Base-by-base conservation (phyloP, 2,113 vertebrate genomes). In the Platanista minor region DNA sequence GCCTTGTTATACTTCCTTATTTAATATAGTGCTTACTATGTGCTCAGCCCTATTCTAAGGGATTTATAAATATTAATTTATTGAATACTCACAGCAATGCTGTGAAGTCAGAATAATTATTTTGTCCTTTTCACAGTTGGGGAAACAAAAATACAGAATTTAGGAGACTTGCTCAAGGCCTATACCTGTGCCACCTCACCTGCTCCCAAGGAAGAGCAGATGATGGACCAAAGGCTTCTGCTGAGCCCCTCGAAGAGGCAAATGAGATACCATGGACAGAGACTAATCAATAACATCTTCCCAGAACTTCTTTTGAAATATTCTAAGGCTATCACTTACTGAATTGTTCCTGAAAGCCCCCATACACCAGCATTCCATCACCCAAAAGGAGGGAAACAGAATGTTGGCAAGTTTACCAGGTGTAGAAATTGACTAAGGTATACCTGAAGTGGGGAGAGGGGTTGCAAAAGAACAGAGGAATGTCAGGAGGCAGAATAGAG, bases 21-120 rank as follows among this genome's bases (percentile, higher is more conserved):
- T 71, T 71, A 84, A 92, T 62, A 85, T 13, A 36, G 49, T 67
- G 23, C 20, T 90, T 92, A 82, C 20, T 90, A 46, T n/a, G 39
- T 83, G 59, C 74, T 94, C 87, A 92, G 57, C 27, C 66, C 62
- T 52, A 23, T 69, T 92, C 15, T 59, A 80, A 87, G 29, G 62
- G 69, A 61, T 36, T 84, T 84, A 31, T 36, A 66, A 90, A 94
- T 90, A 59, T 52, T 86, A 92, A 80, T n/a, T 80, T 87, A 69
- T 2, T 23, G 41, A 82, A 54, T 54, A 52, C 49, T 84, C 80
- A 77, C 43, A 66, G 29, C 41, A 84, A 69, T 41, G 41, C 27
- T 61, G 7, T 29, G 57, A 75, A 64, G 52, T 87, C 46, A 71
- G 82, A 87, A 94, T 57, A 61, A 71, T 46, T 62, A 43, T 25